A percentile compares a stretch with the other conserved stretches of the same genome.
Conservation (phyloP, 2,888 invertebrate genomes). For the Ernsta delagoae region DNA sequence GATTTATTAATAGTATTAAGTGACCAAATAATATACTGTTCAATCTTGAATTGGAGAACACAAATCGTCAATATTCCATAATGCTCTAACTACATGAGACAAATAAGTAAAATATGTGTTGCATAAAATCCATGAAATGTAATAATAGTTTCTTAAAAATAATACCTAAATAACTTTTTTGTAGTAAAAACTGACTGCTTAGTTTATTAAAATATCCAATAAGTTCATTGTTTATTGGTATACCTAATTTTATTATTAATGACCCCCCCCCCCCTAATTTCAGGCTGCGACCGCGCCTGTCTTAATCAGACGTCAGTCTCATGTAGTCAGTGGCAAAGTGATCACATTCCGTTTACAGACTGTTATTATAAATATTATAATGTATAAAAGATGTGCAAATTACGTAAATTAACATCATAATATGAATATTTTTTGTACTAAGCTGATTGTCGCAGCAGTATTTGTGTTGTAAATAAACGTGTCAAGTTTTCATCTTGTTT, state of each 20-base stretch:
- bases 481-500: slow-evolving; percentile 46
- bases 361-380: slow-evolving; percentile 47
- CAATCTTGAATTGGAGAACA: not conserved
- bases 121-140: no score
- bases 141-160: no score
- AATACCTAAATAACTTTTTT: no score
- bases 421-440: slow-evolving; percentile 68
- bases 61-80: slow-evolving; percentile 4
- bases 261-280: no score
- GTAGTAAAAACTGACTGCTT: no score
- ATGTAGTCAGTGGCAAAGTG: slow-evolving; percentile 13
- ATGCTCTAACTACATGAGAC: no score
- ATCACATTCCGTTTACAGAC: slow-evolving; percentile 67
- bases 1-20: slow-evolving; percentile 28
- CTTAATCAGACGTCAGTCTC: not conserved
- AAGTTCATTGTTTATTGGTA: no score
- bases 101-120: no score
- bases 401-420: slow-evolving; percentile 47
- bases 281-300: no score
- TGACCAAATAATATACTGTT: slow-evolving; percentile 37
- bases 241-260: no score
- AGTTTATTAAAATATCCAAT: no score
- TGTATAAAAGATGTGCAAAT: slow-evolving; percentile 46
- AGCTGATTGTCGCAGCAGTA: slow-evolving; percentile 66
- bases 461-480: slow-evolving; percentile 73